Percentiles rank a stretch among this genome's conserved stretches.
phyloP scores from a whole-genome alignment of 2,888 invertebrate species.

The Nomada goodeniana region DNA sequence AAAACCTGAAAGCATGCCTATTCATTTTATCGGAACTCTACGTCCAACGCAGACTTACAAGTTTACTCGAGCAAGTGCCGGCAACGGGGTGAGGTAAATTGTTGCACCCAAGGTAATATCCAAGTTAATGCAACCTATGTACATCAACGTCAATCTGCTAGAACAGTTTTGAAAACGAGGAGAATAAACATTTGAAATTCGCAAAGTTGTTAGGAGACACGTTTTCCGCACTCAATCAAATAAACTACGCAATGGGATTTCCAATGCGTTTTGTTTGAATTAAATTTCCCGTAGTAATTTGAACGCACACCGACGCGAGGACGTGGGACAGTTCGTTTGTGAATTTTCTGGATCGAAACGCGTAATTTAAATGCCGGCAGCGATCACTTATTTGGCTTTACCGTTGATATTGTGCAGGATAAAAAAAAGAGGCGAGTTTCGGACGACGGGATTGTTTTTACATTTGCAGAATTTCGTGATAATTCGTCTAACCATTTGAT shows the following conservation, averaged over 20 bases:
- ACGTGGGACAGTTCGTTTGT: not conserved
- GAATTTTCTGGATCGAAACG: not conserved
- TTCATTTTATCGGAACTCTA: conserved; percentile 1
- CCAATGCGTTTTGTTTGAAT: not conserved
- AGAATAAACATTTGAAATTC: not conserved
- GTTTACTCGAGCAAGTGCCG: conserved; percentile 3
- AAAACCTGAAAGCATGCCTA: conserved; percentile 8
- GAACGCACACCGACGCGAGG: too few species aligned
- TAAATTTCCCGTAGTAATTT: not conserved
- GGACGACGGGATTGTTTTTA: not conserved
- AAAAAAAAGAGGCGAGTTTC: too few species aligned
- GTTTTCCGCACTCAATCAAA: not conserved
- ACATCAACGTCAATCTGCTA: not conserved
- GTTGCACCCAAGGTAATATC: not conserved
- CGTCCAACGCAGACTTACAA: conserved; percentile 2
- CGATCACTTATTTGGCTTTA: too few species aligned
- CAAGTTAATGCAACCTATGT: not conserved
- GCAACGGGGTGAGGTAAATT: not conserved
- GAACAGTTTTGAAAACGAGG: too few species aligned
- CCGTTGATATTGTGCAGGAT: too few species aligned
- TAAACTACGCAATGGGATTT: not conserved
- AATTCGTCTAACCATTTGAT: not conserved
- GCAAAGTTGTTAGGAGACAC: not conserved
- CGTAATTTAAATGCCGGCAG: not conserved
- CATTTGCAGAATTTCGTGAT: not conserved